These are phyloP conservation scores for Patella ulyssiponensis DNA, from an alignment of 2,888 invertebrate species.

Conservation along the genomic window DNA sequence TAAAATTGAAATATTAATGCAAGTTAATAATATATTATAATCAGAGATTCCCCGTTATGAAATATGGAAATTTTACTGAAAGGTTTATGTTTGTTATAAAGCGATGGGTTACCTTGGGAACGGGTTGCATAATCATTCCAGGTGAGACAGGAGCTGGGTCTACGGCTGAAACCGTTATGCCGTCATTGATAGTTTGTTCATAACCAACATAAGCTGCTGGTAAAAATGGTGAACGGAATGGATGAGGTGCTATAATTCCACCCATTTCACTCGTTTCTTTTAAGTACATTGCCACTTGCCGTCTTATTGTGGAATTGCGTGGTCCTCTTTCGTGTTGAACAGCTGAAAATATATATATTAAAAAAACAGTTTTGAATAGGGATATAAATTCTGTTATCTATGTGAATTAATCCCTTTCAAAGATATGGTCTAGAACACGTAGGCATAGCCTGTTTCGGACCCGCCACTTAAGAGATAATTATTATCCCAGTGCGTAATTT, in stretches of 20 bases:
- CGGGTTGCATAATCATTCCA: slow-evolving; percentile 67
- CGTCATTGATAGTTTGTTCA: slow-evolving; percentile 52
- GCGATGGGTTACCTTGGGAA: slow-evolving; percentile 72
- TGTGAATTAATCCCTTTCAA: too few relatives aligned
- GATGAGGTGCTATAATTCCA: slow-evolving; percentile 53
- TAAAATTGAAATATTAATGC: too few relatives aligned
- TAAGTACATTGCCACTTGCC: slow-evolving; percentile 89
- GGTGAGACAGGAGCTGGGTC: slow-evolving; percentile 51
- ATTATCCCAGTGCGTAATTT: too few relatives aligned
- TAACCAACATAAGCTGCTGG: slow-evolving; percentile 57
- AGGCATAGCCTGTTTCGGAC: too few relatives aligned
- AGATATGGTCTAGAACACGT: too few relatives aligned
- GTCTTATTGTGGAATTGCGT: slow-evolving; percentile 91
- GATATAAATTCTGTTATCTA: too few relatives aligned
- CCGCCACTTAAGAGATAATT: too few relatives aligned
- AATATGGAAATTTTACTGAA: too few relatives aligned
- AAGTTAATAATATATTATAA: too few relatives aligned
- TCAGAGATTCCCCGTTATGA: too few relatives aligned
- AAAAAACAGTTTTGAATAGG: too few relatives aligned
- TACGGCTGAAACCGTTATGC: slow-evolving; percentile 58
- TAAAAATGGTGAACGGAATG: slow-evolving; percentile 62
- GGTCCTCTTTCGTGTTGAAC: slow-evolving; percentile 99
- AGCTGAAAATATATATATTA: slow-evolving; percentile 80
- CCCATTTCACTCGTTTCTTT: slow-evolving; percentile 75
- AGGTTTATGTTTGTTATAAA: too few relatives aligned